These are phyloP conservation scores for Galagoides demidoff DNA, from an alignment of 2,797 vertebrate genomes.

Conservation along the genomic window DNA sequence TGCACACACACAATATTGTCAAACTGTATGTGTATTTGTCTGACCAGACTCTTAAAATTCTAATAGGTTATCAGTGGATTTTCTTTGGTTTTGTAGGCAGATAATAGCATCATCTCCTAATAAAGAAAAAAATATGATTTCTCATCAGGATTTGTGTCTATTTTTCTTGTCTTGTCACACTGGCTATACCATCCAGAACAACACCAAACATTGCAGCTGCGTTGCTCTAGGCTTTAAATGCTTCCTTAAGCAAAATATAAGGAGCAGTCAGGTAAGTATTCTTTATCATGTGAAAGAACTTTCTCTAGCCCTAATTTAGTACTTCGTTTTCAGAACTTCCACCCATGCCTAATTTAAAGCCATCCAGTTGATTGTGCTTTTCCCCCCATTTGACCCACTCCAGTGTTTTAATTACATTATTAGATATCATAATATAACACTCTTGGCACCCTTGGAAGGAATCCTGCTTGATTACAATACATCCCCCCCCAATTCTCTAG, in stretches of 20 bases:
- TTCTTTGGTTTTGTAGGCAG: not conserved
- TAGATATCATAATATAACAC: not conserved
- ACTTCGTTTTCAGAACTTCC: not conserved
- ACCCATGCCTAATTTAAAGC: not conserved
- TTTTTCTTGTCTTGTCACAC: conserved; percentile 6
- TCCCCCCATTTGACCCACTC: not conserved
- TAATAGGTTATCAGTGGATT: not conserved
- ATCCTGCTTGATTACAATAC: too few species aligned
- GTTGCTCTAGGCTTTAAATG: not conserved
- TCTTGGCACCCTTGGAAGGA: not conserved
- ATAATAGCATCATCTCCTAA: not conserved
- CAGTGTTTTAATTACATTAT: not conserved
- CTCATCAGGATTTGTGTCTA: not conserved
- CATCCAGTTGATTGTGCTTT: not conserved
- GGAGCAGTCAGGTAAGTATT: not conserved
- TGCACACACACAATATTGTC: not conserved
- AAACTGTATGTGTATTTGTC: not conserved
- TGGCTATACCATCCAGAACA: not conserved
- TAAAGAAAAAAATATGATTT: not conserved
- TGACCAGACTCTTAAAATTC: not conserved
- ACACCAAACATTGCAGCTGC: not conserved
- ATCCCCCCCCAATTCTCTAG: not conserved
- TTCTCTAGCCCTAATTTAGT: not conserved
- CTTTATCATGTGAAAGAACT: not conserved
- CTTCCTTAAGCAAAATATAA: not conserved